Evolutionary conservation across 2,888 invertebrate genomes (phyloP).

Genomic region (Tipula helvola): DNA sequence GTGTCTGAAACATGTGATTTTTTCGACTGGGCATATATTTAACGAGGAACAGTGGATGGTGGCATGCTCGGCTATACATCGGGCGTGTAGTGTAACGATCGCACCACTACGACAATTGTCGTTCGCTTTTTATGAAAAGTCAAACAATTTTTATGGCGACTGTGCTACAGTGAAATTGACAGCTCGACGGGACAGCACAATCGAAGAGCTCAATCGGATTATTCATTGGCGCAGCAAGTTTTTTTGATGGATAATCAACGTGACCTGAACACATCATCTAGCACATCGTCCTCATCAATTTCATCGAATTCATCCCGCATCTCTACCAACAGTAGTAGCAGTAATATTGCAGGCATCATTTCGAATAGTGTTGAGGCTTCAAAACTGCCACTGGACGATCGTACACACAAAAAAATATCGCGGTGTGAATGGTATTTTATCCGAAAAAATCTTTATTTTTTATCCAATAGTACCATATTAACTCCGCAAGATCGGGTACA

Average conservation of each 20-base stretch:
- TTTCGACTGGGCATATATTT: slow-evolving; percentile 71
- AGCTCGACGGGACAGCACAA: slow-evolving; percentile 73
- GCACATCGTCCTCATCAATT: slow-evolving; percentile 12
- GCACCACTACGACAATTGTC: slow-evolving; percentile 79
- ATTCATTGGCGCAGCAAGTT: slow-evolving; percentile 83
- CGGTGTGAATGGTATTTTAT: too few relatives aligned
- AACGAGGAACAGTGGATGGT: slow-evolving; percentile 80
- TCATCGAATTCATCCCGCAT: slow-evolving; percentile 14
- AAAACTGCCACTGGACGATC: slow-evolving; percentile 56
- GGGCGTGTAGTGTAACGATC: slow-evolving; percentile 75
- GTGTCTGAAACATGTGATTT: slow-evolving; percentile 73
- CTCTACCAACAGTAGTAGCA: slow-evolving; percentile 12
- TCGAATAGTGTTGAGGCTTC: slow-evolving; percentile 20
- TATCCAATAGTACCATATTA: too few relatives aligned
- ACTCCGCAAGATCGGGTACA: too few relatives aligned
- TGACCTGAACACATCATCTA: slow-evolving; percentile 25
- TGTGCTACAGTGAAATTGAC: slow-evolving; percentile 87
- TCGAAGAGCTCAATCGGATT: slow-evolving; percentile 71
- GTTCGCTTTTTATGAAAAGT: slow-evolving; percentile 79
- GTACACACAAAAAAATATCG: too few relatives aligned
- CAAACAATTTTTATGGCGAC: slow-evolving; percentile 91
- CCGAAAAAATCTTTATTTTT: too few relatives aligned
- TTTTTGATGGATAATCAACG: slow-evolving; percentile 46
- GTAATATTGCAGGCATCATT: slow-evolving; percentile 4
- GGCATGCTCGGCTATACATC: slow-evolving; percentile 65